A percentile compares a stretch with the other conserved stretches of the same genome.
phyloP scores from a whole-genome alignment of 2,888 invertebrate species.

The Orthonevra nobilis region DNA sequence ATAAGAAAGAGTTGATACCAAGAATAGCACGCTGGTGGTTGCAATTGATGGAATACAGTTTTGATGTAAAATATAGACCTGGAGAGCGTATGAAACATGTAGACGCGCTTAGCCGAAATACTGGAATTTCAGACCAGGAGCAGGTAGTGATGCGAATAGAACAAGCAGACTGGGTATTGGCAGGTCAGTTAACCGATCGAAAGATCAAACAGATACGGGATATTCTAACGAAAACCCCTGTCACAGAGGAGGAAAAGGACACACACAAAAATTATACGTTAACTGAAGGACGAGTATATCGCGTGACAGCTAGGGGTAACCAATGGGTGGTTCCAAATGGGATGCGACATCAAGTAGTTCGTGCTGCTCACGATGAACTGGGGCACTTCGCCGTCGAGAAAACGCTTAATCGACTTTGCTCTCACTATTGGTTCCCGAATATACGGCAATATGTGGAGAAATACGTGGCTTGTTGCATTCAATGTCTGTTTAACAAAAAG shows the following conservation, averaged over 20 bases:
- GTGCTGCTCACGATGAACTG: conserved; percentile 28
- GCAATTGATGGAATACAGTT: conserved; percentile 73
- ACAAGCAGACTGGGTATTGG: too few relatives aligned
- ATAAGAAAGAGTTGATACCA: conserved; percentile 67
- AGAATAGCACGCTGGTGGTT: conserved; percentile 75
- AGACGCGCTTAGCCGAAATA: conserved; percentile 72
- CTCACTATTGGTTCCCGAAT: conserved; percentile 77
- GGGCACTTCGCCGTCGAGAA: conserved; percentile 45
- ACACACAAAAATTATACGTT: background rate
- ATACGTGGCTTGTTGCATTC: conserved; percentile 73
- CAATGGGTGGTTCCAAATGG: conserved; percentile 70
- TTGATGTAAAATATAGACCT: conserved; percentile 72
- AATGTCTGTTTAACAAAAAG: conserved; percentile 76
- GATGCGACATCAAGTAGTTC: conserved; percentile 53
- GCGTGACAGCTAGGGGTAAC: conserved; percentile 15
- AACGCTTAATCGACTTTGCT: conserved; percentile 17
- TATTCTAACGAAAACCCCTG: background rate
- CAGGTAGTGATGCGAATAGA: background rate
- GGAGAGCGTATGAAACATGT: conserved; percentile 74
- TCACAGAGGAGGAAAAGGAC: conserved; percentile 1
- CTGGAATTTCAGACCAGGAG: background rate
- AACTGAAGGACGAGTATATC: conserved; percentile 55
- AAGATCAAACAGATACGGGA: conserved; percentile 22
- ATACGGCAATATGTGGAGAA: conserved; percentile 75
- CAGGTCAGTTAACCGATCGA: background rate